A percentile compares a stretch with the other conserved stretches of the same genome.
Evolutionary conservation across 1,140 invertebrate genomes (phyloP).

Genomic region (Aphaenogaster rudis): DNA sequence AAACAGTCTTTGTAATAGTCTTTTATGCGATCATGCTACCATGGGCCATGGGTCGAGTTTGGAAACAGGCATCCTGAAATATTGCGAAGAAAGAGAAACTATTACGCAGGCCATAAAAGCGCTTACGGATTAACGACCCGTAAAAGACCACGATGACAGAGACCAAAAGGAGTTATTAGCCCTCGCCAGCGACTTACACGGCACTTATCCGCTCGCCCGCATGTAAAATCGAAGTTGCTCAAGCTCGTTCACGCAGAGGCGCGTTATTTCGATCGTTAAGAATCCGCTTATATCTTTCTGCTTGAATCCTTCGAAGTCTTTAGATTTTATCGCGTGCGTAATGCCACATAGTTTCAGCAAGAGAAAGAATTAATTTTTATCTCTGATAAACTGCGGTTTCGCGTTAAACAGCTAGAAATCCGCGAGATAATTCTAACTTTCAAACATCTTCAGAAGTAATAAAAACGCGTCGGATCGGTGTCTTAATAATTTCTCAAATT

Average conservation of each 20-base stretch:
- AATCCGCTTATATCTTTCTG: not conserved
- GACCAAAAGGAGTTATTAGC: slow-evolving; percentile 68
- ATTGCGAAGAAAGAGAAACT: slow-evolving; percentile 31
- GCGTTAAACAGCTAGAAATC: not conserved
- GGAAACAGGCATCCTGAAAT: not conserved
- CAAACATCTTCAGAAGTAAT: not conserved
- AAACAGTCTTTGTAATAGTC: not conserved
- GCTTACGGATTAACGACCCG: slow-evolving; percentile 54
- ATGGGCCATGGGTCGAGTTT: not conserved
- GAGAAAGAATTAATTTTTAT: not conserved
- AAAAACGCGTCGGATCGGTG: slow-evolving; percentile 15
- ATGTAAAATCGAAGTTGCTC: slow-evolving; percentile 70
- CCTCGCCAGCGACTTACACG: slow-evolving; percentile 30
- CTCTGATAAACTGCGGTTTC: not conserved
- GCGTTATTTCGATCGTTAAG: slow-evolving; percentile 18
- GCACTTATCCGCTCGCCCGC: slow-evolving; percentile 69
- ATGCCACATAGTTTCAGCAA: not conserved
- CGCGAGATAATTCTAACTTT: not conserved
- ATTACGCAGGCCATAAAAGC: slow-evolving; percentile 69
- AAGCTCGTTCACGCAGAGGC: not conserved
- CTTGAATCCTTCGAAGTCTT: not conserved
- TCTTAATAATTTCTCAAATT: not conserved
- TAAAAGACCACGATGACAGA: slow-evolving; percentile 61
- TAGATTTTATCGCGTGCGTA: not conserved
- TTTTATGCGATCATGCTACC: not conserved